A percentile compares a stretch with the other conserved stretches of the same genome.
phyloP scores from a whole-genome alignment of 1,140 invertebrate species.

The Danaus plexippus region DNA sequence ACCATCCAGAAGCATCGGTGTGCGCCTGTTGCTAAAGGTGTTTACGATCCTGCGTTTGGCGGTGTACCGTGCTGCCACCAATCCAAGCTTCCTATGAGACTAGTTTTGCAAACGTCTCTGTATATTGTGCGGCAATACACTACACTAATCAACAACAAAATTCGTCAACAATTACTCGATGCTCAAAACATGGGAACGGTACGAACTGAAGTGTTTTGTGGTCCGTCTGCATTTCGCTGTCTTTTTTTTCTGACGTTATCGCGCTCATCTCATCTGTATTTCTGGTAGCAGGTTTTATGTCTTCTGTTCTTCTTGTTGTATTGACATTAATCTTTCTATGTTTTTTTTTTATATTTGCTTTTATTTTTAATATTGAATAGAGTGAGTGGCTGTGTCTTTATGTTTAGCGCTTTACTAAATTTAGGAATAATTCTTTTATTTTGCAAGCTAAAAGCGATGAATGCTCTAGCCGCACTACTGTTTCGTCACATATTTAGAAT shows the following conservation, averaged over 20 bases:
- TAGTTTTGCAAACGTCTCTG: constrained; percentile 52
- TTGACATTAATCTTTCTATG: constrained; percentile 16
- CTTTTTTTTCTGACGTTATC: constrained; percentile 21
- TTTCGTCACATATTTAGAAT: constrained; percentile 25
- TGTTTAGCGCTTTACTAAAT: constrained; percentile 23
- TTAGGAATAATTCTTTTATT: constrained; percentile 22
- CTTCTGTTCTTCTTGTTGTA: constrained; percentile 17
- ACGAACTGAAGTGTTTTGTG: constrained; percentile 50
- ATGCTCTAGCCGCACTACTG: constrained; percentile 52
- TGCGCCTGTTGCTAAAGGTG: constrained; percentile 63
- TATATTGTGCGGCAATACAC: constrained; percentile 61
- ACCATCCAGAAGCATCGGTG: constrained; percentile 58
- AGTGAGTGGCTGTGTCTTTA: constrained; percentile 25
- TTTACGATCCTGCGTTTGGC: constrained; percentile 39
- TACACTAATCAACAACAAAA: constrained; percentile 66
- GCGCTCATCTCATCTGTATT: constrained; percentile 33
- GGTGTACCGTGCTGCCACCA: constrained; percentile 49
- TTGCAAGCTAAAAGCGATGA: constrained; percentile 56
- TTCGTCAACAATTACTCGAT: constrained; percentile 62
- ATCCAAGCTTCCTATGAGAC: constrained; percentile 57
- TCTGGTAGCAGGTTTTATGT: constrained; percentile 18
- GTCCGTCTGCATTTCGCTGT: constrained; percentile 23
- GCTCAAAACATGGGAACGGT: constrained; percentile 57
- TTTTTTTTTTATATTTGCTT: constrained; percentile 24
- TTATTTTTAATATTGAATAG: constrained; percentile 6